Percentiles rank a stretch among this genome's conserved stretches.
Conservation (phyloP, 1,140 invertebrate species). For the Aphidius gifuensis region DNA sequence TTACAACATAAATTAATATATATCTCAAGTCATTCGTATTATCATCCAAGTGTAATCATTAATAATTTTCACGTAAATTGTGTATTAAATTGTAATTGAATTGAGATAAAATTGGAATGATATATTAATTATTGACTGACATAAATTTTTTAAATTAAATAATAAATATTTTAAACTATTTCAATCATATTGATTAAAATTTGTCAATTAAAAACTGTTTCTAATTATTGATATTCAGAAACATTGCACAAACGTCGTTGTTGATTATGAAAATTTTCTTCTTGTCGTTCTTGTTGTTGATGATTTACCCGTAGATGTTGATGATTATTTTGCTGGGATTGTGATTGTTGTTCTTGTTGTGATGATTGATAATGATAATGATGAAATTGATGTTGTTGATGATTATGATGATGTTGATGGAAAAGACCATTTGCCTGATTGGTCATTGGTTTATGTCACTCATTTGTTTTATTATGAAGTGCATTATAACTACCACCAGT, state of each 20-base stretch:
- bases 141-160: no score
- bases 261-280: constrained; percentile 9
- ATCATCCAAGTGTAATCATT: no score
- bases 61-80: no score
- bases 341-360: constrained; percentile 24
- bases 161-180: no score
- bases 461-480: constrained; percentile 42
- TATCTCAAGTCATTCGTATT: no score
- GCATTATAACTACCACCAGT: constrained; percentile 47
- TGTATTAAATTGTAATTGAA: no score
- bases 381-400: constrained; percentile 33
- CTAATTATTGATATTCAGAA: constrained; percentile 47
- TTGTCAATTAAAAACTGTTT: neutral
- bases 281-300: constrained; percentile 18
- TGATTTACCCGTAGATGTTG: constrained; percentile 11
- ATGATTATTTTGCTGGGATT: constrained; percentile 19
- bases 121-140: no score
- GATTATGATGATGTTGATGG: constrained; percentile 37
- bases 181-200: no score
- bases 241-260: constrained; percentile 53
- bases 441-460: constrained; percentile 50
- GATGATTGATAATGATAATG: constrained; percentile 20
- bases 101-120: no score
- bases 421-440: constrained; percentile 40
- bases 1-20: no score